These are phyloP conservation scores for Rhincodon typus DNA, from an alignment of 2,797 vertebrate species.

Conservation along the genomic window DNA sequence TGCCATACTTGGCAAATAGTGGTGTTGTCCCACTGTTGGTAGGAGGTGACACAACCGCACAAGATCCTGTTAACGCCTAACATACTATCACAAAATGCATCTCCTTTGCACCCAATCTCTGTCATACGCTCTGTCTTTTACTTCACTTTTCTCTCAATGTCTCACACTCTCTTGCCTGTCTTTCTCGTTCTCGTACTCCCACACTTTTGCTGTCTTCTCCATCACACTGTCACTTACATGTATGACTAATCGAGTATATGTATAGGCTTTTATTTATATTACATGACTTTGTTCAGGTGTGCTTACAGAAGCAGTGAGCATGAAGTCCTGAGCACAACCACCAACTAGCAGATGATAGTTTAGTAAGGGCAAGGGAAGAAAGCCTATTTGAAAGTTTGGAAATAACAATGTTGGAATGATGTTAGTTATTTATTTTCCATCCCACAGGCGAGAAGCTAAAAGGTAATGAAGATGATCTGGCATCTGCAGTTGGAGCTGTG, in stretches of 20 bases:
- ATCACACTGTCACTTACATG: not conserved
- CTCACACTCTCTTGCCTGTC: not conserved
- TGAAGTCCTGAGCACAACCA: not conserved
- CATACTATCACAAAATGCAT: not conserved
- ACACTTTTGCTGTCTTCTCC: not conserved
- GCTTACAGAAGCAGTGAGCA: not conserved
- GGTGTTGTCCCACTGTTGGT: not conserved
- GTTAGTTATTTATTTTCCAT: not conserved
- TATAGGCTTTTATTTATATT: not conserved
- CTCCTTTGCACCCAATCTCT: not conserved
- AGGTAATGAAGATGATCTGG: conserved; percentile 81
- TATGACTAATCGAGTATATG: not conserved
- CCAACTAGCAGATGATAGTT: not conserved
- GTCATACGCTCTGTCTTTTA: not conserved
- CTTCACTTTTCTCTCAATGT: not conserved
- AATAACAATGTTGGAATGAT: not conserved
- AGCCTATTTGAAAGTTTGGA: not conserved
- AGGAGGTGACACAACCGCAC: conserved; percentile 34
- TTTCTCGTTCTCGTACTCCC: not conserved
- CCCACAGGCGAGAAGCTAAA: conserved; percentile 77
- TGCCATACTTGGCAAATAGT: not conserved
- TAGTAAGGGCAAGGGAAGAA: not conserved
- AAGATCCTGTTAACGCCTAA: conserved; percentile 39
- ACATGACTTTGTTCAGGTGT: not conserved
- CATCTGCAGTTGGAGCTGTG: conserved; percentile 61